Percentiles rank a stretch among this genome's conserved stretches.
These are phyloP conservation scores for Drosophila miranda DNA, from an alignment of 1,140 invertebrate genomes.

Conservation along the genomic window DNA sequence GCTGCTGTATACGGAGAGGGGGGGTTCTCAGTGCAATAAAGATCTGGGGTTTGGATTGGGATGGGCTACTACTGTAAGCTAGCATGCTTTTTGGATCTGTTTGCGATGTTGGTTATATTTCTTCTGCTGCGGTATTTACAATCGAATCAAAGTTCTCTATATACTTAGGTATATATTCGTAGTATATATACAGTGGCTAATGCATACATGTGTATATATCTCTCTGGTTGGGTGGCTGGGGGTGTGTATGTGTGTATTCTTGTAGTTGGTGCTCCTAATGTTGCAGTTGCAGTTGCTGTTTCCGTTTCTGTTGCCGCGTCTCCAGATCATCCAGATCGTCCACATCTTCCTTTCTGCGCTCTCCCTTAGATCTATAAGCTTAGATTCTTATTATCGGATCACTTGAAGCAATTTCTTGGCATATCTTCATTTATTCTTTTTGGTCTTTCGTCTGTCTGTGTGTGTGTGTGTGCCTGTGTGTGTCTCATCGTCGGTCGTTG, in stretches of 20 bases:
- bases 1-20: conserved; percentile 18
- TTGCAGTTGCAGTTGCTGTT: conserved; percentile 7
- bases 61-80: conserved; percentile 26
- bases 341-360: conserved; percentile 11
- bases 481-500: conserved; percentile 26
- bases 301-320: conserved; percentile 29
- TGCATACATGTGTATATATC: conserved; percentile 32
- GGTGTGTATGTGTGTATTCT: conserved; percentile 21
- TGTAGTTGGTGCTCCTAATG: not conserved
- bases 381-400: conserved; percentile 79
- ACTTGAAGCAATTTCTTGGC: conserved; percentile 75
- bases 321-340: conserved; percentile 11
- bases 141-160: conserved; percentile 61
- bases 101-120: conserved; percentile 23
- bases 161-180: conserved; percentile 40
- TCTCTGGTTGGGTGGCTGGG: conserved; percentile 9
- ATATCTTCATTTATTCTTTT: conserved; percentile 54
- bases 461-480: conserved; percentile 13
- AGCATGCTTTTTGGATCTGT: conserved; percentile 20
- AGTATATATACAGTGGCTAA: conserved; percentile 62
- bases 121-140: conserved; percentile 65
- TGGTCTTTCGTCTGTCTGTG: conserved; percentile 36
- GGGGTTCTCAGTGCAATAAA: not conserved
- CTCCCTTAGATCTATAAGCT: conserved; percentile 57
- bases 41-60: not conserved